Conservation (phyloP, 1,140 invertebrate species). For the Zaprionus inermis region DNA sequence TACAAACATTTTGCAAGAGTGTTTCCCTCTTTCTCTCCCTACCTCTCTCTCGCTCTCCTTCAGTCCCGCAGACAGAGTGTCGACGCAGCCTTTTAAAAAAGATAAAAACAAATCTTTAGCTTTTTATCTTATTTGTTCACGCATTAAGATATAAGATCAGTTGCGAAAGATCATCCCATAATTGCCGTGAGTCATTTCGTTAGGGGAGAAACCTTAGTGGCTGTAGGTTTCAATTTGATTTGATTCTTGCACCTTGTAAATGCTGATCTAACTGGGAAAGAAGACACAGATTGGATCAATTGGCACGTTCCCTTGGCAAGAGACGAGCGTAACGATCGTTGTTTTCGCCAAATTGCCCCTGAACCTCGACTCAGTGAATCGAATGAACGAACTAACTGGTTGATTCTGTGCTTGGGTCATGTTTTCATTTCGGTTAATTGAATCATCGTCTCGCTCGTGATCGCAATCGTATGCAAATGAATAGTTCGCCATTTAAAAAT, state of each 20-base stretch:
- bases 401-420: conserved; percentile 13
- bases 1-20: conserved; percentile 21
- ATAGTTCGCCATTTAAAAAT: conserved; percentile 24
- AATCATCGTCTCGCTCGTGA: conserved; percentile 15
- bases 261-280: not conserved
- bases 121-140: not conserved
- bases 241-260: conserved; percentile 5
- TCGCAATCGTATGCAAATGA: conserved; percentile 35
- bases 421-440: conserved; percentile 37
- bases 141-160: conserved; percentile 16
- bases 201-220: not conserved
- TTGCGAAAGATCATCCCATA: conserved; percentile 22
- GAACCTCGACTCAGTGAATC: conserved; percentile 39
- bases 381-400: conserved; percentile 1
- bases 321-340: conserved; percentile 21
- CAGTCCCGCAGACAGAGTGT: conserved; percentile 27
- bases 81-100: conserved; percentile 6
- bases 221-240: not conserved
- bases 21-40: not conserved
- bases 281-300: conserved; percentile 19
- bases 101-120: not conserved
- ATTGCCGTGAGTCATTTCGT: not conserved
- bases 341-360: conserved; percentile 52
- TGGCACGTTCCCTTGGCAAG: conserved; percentile 18
- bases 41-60: not conserved